Percentiles rank a stretch among this genome's conserved stretches.
Conservation (phyloP, 2,888 invertebrate species). For the Caenorhabditis sp. region DNA sequence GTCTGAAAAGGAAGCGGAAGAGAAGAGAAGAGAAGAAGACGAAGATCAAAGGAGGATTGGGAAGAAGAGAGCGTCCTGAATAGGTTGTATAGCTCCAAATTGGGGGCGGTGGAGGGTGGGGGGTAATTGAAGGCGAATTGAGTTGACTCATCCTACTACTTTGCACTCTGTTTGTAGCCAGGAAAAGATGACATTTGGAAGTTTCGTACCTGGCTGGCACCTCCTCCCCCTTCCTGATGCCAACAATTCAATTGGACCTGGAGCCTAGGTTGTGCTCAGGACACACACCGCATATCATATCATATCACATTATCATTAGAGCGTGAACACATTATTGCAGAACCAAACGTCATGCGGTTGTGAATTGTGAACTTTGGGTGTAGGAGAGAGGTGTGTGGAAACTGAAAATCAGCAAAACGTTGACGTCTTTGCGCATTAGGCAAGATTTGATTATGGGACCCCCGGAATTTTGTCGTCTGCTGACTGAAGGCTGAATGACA, state of each 20-base stretch:
- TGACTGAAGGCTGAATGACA: no score
- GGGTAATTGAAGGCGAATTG: constrained; percentile 37
- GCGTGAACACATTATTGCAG: not conserved
- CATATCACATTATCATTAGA: not conserved
- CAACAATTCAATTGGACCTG: no score
- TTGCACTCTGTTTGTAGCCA: not conserved
- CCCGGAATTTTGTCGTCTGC: no score
- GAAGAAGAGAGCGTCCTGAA: no score
- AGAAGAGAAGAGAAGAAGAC: no score
- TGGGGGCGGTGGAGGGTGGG: constrained; percentile 2
- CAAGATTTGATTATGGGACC: no score
- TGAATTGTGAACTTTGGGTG: constrained; percentile 4
- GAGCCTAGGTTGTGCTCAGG: no score
- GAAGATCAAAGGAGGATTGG: constrained; percentile 51
- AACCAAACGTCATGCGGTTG: not conserved
- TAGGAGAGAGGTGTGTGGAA: not conserved
- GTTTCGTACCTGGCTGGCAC: no score
- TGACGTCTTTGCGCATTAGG: constrained; percentile 17
- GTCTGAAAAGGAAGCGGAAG: no score
- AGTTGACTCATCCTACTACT: not conserved
- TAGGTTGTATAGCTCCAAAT: constrained; percentile 50
- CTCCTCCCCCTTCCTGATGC: no score
- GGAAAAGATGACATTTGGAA: constrained; percentile 31
- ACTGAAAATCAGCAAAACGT: not conserved
- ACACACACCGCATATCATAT: not conserved